Conservation (phyloP, 1,140 invertebrate genomes). For the Musca vetustissima region DNA sequence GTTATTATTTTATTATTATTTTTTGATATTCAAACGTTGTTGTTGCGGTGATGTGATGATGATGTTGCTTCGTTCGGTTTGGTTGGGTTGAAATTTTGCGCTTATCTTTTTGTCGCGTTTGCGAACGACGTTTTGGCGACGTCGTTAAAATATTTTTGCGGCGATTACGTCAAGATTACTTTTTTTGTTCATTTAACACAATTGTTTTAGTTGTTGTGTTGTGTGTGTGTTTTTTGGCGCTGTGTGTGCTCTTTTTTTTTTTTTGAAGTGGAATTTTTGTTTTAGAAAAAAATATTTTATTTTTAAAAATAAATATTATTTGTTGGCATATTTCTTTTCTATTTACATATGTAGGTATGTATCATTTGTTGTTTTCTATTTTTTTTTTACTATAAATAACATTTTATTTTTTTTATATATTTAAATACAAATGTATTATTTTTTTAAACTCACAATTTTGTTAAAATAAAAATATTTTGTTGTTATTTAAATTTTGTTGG, state of each 20-base stretch:
- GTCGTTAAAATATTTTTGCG: constrained; percentile 32
- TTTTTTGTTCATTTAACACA: constrained; percentile 41
- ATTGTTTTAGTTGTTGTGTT: constrained; percentile 14
- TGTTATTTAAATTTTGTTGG: constrained; percentile 1
- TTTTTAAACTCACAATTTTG: constrained; percentile 8
- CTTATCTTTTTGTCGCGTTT: constrained; percentile 21
- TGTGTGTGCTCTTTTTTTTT: too few species aligned
- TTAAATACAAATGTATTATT: neutral
- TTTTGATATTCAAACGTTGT: neutral
- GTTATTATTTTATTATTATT: neutral
- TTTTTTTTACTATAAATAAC: neutral
- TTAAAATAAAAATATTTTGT: neutral
- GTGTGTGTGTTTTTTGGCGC: neutral
- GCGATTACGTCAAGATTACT: constrained; percentile 53
- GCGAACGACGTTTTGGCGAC: constrained; percentile 17
- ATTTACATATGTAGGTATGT: too few species aligned
- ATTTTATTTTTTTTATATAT: neutral
- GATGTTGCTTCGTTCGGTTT: constrained; percentile 22
- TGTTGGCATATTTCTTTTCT: too few species aligned
- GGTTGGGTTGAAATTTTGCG: constrained; percentile 23
- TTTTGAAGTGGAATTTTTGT: neutral
- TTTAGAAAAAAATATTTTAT: neutral
- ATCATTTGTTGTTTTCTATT: too few species aligned
- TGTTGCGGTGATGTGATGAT: constrained; percentile 18
- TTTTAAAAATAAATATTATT: too few species aligned